Conservation (phyloP, 2,797 vertebrate species). For the Chanos chanos region DNA sequence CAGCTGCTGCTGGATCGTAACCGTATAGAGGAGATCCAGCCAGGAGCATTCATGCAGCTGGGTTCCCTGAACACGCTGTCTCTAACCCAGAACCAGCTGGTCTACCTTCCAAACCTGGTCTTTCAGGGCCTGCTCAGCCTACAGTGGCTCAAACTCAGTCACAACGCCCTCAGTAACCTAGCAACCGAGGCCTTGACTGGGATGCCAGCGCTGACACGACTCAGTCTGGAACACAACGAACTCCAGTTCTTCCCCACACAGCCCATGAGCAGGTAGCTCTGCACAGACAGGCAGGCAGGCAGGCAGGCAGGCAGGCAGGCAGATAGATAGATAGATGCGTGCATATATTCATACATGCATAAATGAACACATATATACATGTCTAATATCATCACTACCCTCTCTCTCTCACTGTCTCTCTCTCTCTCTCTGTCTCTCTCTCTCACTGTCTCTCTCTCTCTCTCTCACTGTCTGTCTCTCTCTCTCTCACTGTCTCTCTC, state of each 20-base stretch:
- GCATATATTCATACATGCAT: neutral
- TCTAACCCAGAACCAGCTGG: constrained; percentile 80
- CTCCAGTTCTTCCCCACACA: constrained; percentile 83
- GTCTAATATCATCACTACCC: too few relatives aligned
- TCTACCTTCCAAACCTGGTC: constrained; percentile 86
- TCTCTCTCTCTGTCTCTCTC: too few relatives aligned
- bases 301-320: neutral
- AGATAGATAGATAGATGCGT: neutral
- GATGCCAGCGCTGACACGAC: constrained; percentile 74
- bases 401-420: too few relatives aligned
- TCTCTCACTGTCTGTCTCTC: too few relatives aligned
- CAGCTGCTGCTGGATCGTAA: constrained; percentile 81
- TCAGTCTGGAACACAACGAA: constrained; percentile 88
- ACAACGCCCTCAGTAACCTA: constrained; percentile 86
- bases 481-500: neutral
- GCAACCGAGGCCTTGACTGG: constrained; percentile 80
- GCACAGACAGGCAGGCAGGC: neutral
- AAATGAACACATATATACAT: too few relatives aligned
- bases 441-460: too few relatives aligned
- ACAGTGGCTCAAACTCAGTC: constrained; percentile 79
- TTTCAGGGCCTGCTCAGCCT: constrained; percentile 77
- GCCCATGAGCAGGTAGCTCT: constrained; percentile 72
- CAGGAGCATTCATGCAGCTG: constrained; percentile 81
- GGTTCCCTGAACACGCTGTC: constrained; percentile 77
- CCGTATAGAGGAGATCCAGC: constrained; percentile 83